Evolutionary conservation across 2,888 invertebrate species (phyloP).

Genomic region (Pinctada fucata): DNA sequence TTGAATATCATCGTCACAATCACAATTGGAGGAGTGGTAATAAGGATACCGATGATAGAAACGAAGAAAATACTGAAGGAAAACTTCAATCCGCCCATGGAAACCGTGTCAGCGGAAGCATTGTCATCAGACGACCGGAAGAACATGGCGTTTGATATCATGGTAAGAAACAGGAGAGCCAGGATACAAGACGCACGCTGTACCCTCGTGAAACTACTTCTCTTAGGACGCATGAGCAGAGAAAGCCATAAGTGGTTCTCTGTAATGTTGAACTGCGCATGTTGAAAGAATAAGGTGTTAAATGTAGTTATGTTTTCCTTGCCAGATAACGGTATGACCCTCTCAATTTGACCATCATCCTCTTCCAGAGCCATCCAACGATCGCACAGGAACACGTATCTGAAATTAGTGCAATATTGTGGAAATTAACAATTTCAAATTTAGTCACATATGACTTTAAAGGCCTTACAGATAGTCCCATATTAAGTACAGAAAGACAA

Average conservation of each 20-base stretch:
- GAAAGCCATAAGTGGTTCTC: slow-evolving; percentile 78
- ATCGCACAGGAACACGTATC: slow-evolving; percentile 69
- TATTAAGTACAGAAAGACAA: too few species aligned
- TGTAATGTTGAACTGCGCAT: slow-evolving; percentile 69
- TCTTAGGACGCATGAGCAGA: slow-evolving; percentile 75
- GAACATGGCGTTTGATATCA: slow-evolving; percentile 38
- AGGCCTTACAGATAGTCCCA: too few species aligned
- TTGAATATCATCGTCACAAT: slow-evolving; percentile 64
- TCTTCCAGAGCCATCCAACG: slow-evolving; percentile 76
- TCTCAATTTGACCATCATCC: slow-evolving; percentile 76
- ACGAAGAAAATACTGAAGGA: slow-evolving; percentile 17
- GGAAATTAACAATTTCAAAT: too few species aligned
- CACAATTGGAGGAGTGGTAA: slow-evolving; percentile 71
- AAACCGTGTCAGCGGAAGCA: slow-evolving; percentile 46
- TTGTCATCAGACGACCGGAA: slow-evolving; percentile 54
- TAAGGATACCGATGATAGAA: slow-evolving; percentile 28
- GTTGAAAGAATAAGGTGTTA: slow-evolving; percentile 73
- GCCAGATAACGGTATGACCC: slow-evolving; percentile 73
- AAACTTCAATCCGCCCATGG: slow-evolving; percentile 47
- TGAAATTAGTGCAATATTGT: slow-evolving; percentile 27
- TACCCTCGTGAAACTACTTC: slow-evolving; percentile 76
- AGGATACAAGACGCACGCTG: slow-evolving; percentile 65
- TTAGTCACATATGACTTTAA: too few species aligned
- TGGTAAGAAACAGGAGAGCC: slow-evolving; percentile 57
- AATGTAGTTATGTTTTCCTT: slow-evolving; percentile 74